A percentile compares a stretch with the other conserved stretches of the same genome.
Conservation (phyloP, 2,113 vertebrate genomes). For the Crypturellus undulatus region DNA sequence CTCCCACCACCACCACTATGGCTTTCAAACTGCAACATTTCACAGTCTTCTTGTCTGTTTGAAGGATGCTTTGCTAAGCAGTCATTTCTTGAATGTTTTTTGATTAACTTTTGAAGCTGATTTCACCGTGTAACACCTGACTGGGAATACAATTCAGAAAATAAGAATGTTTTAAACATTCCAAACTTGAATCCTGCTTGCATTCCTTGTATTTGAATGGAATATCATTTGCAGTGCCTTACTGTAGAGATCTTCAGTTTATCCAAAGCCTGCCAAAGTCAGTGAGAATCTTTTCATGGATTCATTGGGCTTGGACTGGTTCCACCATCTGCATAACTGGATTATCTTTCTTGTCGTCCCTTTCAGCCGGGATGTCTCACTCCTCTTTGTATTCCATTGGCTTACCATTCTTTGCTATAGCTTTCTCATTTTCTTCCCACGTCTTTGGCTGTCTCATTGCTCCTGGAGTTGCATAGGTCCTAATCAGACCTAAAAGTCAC, state of each 20-base stretch:
- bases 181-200: not conserved
- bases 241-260: not conserved
- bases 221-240: not conserved
- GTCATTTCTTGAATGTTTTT: not conserved
- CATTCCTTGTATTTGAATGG: not conserved
- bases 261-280: not conserved
- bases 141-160: not conserved
- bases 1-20: too few species aligned
- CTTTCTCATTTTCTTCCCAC: not conserved
- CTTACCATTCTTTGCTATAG: not conserved
- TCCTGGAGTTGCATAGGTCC: not conserved
- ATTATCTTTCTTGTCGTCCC: not conserved
- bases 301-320: not conserved
- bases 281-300: not conserved
- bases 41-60: not conserved
- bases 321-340: not conserved
- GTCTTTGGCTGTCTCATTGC: accelerated
- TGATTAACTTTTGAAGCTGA: not conserved
- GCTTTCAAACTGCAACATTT: too few species aligned
- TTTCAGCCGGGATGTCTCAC: not conserved
- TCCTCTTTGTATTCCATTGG: not conserved
- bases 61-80: not conserved
- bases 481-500: not conserved
- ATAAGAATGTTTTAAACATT: not conserved
- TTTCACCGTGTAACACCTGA: not conserved